Evolutionary conservation across 2,888 invertebrate species (phyloP).

Genomic region (Orchesella flavescens): DNA sequence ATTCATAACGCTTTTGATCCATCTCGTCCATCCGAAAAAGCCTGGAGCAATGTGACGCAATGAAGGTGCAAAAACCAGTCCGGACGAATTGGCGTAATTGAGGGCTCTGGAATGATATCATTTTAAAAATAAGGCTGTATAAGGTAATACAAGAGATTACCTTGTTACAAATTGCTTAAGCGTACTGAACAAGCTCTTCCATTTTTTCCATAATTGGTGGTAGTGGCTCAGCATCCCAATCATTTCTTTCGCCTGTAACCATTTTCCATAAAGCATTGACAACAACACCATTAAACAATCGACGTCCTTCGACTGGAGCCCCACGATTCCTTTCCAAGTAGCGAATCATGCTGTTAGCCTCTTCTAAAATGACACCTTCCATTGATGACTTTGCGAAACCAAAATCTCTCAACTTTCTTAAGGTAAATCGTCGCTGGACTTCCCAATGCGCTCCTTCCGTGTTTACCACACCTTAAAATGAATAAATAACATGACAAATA

Average conservation of each 20-base stretch:
- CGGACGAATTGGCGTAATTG: neutral
- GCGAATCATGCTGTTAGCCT: slow-evolving; percentile 29
- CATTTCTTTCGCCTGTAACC: slow-evolving; percentile 21
- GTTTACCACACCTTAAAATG: slow-evolving; percentile 33
- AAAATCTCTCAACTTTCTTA: slow-evolving; percentile 48
- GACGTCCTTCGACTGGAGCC: slow-evolving; percentile 32
- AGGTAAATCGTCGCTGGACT: slow-evolving; percentile 49
- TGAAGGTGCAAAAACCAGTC: slow-evolving; percentile 10
- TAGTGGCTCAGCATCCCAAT: slow-evolving; percentile 13
- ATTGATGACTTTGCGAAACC: slow-evolving; percentile 54
- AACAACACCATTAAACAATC: slow-evolving; percentile 28
- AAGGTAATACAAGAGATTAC: no score
- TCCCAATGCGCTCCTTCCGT: slow-evolving; percentile 59
- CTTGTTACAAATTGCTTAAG: neutral
- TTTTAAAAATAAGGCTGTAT: no score
- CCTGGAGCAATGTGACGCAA: slow-evolving; percentile 29
- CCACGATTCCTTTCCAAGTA: slow-evolving; percentile 35
- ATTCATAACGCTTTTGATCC: neutral
- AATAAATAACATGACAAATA: neutral
- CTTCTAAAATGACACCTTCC: slow-evolving; percentile 46
- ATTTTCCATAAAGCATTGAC: slow-evolving; percentile 38
- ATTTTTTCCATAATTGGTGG: slow-evolving; percentile 13
- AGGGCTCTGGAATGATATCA: slow-evolving; percentile 11
- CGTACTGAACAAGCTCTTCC: slow-evolving; percentile 15
- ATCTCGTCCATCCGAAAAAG: slow-evolving; percentile 39